Conservation (phyloP, 2,113 vertebrate genomes). For the Burhinus oedicnemus region DNA sequence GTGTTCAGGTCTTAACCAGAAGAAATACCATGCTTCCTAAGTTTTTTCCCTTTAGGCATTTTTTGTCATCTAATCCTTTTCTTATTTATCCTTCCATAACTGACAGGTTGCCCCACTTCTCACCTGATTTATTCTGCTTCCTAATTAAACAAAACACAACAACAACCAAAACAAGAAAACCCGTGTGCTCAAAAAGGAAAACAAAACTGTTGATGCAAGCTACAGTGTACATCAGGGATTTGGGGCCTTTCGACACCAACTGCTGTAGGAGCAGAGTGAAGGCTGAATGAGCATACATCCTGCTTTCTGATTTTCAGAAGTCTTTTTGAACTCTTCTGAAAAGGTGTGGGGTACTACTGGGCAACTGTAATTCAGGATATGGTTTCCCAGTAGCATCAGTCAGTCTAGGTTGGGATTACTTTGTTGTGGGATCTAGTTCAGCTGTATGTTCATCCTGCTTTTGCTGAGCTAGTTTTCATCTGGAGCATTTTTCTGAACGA, state of each 20-base stretch:
- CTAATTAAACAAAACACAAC: neutral
- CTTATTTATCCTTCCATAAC: neutral
- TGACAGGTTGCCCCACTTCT: neutral
- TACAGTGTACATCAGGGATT: accelerated
- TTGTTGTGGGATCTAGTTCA: neutral
- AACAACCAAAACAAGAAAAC: neutral
- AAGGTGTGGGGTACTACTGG: neutral
- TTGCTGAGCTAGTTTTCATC: neutral
- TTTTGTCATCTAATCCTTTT: neutral
- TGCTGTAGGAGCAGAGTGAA: neutral
- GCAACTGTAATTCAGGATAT: neutral
- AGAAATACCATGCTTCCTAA: neutral
- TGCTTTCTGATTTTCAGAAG: neutral
- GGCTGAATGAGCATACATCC: neutral
- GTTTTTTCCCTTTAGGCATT: neutral
- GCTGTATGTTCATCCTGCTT: neutral
- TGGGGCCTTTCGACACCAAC: neutral
- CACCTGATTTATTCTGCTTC: neutral
- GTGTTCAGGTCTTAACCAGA: neutral
- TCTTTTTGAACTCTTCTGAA: neutral
- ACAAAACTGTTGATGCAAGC: neutral
- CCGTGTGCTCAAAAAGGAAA: neutral
- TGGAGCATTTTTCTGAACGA: neutral
- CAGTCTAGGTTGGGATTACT: neutral
- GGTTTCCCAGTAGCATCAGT: neutral